These are phyloP conservation scores for Mythimna lalbum DNA, from an alignment of 2,888 invertebrate genomes.

Conservation along the genomic window DNA sequence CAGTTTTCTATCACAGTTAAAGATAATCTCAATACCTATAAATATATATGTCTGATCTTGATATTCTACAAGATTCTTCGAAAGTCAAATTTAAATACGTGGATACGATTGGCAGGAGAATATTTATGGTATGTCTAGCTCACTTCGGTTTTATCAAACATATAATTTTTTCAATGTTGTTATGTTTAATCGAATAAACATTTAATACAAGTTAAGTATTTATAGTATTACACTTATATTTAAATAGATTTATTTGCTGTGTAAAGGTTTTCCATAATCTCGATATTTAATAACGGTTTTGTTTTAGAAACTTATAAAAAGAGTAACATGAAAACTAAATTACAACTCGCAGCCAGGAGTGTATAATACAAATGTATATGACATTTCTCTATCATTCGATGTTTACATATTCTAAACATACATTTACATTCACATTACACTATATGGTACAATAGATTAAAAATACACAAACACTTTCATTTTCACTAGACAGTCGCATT, in stretches of 20 bases:
- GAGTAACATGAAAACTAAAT: neutral
- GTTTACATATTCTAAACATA: conserved; percentile 47
- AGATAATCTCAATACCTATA: conserved; percentile 25
- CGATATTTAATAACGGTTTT: neutral
- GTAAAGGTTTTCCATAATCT: too few species aligned
- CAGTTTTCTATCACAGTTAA: conserved; percentile 45
- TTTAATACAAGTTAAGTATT: neutral
- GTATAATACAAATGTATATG: conserved; percentile 9
- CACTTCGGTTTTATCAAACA: neutral
- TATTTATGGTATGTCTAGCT: neutral
- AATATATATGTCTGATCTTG: conserved; percentile 22
- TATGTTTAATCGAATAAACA: neutral
- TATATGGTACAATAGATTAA: conserved; percentile 41
- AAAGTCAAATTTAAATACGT: neutral
- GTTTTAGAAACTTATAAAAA: conserved; percentile 2
- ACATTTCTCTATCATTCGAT: conserved; percentile 47
- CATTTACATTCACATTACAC: conserved; percentile 41
- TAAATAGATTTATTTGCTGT: too few species aligned
- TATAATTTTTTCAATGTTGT: neutral
- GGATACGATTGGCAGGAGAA: neutral
- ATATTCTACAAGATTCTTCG: conserved; percentile 4
- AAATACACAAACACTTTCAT: conserved; percentile 24
- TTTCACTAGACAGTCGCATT: conserved; percentile 12
- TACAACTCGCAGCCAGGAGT: neutral
- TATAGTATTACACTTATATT: neutral